Base-by-base conservation (phyloP, 2,888 invertebrate genomes). In the Eudemis profundana region DNA sequence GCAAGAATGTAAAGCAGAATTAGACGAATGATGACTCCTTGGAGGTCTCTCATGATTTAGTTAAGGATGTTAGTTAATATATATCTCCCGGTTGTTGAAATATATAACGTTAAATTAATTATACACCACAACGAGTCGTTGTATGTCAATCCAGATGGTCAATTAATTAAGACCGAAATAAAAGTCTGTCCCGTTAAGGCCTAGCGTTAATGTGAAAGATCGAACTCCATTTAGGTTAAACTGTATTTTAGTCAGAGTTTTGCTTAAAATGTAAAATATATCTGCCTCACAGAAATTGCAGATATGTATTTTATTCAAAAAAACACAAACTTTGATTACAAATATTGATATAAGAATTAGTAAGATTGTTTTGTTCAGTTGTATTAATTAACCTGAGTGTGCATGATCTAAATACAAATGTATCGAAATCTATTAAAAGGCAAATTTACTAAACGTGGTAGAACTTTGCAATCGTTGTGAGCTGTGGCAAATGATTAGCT, bases 71-170 rank as follows among this genome's bases (percentile, higher is more conserved):
- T 88, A 88, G 85, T 78, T 84, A 82, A 81, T 86, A 82, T 56
- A 82, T 86, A 83, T 85, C 83, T 84, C 84, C 82, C 87, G 91
- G 91, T 92, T 91, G 91, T 90, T 90, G 79, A 89, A 84, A 83
- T 82, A 78, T 84, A 78, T 83, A 81, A 77, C 74, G 66, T 71
- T 71, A 67, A 46, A 70, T 78, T 78, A 78, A 81, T 70, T 78
- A 76, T 78, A 79, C 73, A 80, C 76, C 73, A 74, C 77, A 77
- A 83, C 75, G 77, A 78, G 78, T 77, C 72, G 78, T 82, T 68
- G 83, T 74, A 79, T 85, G 88, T 90, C 86, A 87, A 87, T 89
- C 75, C 73, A 80, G 83, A 80, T 84, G 87, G 91, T 92, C 91
- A 92, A 92, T 91, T 92, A 88, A 76, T 72, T 82, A 75, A 82